Evolutionary conservation across 2,113 vertebrate genomes (phyloP).

Genomic region (Bambusicola thoracicus): DNA sequence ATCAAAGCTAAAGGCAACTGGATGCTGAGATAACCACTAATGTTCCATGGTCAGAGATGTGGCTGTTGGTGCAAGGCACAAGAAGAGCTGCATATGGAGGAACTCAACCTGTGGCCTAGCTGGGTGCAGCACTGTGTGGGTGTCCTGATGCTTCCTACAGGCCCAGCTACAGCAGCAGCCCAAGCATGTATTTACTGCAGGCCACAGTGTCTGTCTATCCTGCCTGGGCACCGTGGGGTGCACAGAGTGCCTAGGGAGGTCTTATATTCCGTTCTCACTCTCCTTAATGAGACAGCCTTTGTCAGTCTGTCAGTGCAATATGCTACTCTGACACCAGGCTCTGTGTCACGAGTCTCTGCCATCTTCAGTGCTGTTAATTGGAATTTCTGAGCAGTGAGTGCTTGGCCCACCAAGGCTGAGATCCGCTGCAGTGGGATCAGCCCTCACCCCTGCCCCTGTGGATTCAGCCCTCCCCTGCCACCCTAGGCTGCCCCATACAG

Average conservation of each 20-base stretch:
- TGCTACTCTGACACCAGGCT: neutral
- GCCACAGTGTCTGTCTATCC: neutral
- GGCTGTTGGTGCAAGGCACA: accelerated
- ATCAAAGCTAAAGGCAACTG: neutral
- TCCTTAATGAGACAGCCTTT: neutral
- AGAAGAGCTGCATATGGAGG: neutral
- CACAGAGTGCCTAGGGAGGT: neutral
- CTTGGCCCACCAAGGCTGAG: neutral
- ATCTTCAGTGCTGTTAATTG: constrained; percentile 27
- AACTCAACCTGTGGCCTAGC: accelerated
- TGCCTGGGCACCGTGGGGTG: neutral
- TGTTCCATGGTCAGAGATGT: neutral
- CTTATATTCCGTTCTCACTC: neutral
- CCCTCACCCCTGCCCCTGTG: constrained; percentile 1
- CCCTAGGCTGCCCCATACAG: neutral
- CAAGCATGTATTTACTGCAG: neutral
- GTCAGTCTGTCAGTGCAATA: neutral
- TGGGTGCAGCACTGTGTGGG: accelerated
- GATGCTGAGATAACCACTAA: neutral
- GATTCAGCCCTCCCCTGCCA: neutral
- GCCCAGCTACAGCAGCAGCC: neutral
- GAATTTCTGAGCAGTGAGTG: neutral
- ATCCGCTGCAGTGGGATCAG: neutral
- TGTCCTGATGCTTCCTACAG: accelerated
- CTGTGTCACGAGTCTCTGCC: neutral